Base-by-base conservation (phyloP, 1,140 invertebrate species). In the Parasteatoda tepidariorum region DNA sequence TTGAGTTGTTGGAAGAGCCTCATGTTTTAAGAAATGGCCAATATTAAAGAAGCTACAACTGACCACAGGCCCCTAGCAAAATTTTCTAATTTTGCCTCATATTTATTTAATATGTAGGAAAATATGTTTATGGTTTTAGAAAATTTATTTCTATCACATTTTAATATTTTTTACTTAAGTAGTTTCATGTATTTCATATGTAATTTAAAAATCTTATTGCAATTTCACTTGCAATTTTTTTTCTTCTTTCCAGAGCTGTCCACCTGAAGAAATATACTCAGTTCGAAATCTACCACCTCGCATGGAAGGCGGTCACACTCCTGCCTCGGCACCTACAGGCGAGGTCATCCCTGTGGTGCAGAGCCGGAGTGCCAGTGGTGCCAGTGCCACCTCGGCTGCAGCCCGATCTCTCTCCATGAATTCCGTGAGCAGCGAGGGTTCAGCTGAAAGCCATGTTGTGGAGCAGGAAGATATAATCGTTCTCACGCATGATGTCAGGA, bases 391-490 rank as follows among this genome's bases (percentile, higher is more conserved):
- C 4, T 62, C 78, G 15, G 41, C 57, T 2, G 59, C 85, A 6
- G 85, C 86, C 9, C 86, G 87, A 5, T 89, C 88, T 34, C 86
- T 88, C 41, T 88, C 88, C 22, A 85, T 90, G 83, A 89, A 89
- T 59, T 89, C 88, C 84, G 86, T 89, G 26, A 89, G 88, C 71
- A 89, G 88, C 26, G 89, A 90, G 15, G 89, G 89, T 7, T 89
- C 88, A 71, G 86, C 83, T 15, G 88, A 88, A 64, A 87, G 87
- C 68, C 88, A 87, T 75, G 74, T 89, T 30, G 88, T 90, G 34
- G 90, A 91, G 85, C 89, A 91, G 73, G 90, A 91, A 85, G 91
- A 91, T 82, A 91, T 92, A 41, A 88, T 90, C 18, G 88, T 88
- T n/a, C 88, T 92, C 18, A 91, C 91, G 0, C 89, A 91, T 26